Evolutionary conservation across 2,113 vertebrate genomes (phyloP).

Genomic region (Grammomys surdaster): DNA sequence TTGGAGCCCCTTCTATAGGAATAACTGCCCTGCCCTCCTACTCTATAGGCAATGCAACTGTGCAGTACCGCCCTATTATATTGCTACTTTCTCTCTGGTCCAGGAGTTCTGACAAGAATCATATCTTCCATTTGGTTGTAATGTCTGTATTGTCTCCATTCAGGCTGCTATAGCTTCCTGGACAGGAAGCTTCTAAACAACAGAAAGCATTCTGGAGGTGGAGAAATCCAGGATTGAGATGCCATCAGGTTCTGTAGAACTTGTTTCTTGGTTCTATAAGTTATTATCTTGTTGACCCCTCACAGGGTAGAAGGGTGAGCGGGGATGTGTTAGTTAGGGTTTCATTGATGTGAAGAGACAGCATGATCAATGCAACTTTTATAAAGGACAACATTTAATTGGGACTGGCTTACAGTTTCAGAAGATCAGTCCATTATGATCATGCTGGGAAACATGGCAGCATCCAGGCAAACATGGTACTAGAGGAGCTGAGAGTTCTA

Average conservation of each 20-base stretch:
- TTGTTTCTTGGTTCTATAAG: background rate
- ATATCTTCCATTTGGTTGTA: background rate
- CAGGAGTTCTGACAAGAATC: background rate
- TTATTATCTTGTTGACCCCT: background rate
- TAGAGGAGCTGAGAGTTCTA: no score
- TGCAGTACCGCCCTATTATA: background rate
- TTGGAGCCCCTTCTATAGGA: background rate
- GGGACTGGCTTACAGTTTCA: no score
- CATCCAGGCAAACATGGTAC: no score
- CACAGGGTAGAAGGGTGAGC: background rate
- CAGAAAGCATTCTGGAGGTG: background rate
- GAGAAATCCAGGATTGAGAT: background rate
- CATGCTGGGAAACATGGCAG: no score
- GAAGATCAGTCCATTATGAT: no score
- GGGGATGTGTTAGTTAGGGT: no score
- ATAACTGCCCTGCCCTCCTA: background rate
- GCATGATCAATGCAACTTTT: no score
- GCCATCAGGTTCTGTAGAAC: background rate
- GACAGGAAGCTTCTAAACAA: background rate
- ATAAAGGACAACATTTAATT: no score
- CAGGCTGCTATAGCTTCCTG: background rate
- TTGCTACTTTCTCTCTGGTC: background rate
- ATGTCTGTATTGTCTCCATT: background rate
- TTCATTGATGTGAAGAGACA: no score
- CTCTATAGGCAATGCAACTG: background rate